phyloP scores from a whole-genome alignment of 2,888 invertebrate species.

The Steinernema hermaphroditum region DNA sequence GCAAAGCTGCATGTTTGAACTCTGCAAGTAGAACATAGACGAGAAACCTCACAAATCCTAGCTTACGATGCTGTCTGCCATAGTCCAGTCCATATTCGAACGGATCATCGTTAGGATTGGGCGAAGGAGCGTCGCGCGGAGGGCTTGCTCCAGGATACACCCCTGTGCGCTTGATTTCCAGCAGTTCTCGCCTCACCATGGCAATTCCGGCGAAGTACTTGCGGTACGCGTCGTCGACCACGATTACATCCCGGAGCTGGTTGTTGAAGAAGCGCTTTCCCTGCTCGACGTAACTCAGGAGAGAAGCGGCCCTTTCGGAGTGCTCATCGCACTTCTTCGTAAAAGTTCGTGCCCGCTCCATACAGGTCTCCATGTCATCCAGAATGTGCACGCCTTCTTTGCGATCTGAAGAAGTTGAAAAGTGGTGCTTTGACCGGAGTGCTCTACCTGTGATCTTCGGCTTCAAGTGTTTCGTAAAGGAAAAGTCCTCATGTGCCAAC shows the following conservation, averaged over 20 bases:
- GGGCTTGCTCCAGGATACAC: conserved; percentile 54
- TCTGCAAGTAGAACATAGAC: background rate
- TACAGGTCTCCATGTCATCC: conserved; percentile 49
- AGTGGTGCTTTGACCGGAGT: background rate
- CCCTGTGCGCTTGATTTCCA: conserved; percentile 53
- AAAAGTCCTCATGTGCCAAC: conserved; percentile 2
- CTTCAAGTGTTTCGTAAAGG: conserved; percentile 10
- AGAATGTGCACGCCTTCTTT: conserved; percentile 49
- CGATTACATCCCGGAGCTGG: conserved; percentile 89
- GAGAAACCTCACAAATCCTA: no score
- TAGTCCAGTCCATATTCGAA: conserved; percentile 32
- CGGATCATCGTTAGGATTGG: conserved; percentile 43
- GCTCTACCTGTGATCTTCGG: background rate
- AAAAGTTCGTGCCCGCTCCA: conserved; percentile 39
- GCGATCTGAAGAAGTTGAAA: conserved; percentile 44
- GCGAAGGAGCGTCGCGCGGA: conserved; percentile 54
- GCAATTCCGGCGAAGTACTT: conserved; percentile 35
- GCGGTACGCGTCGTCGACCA: conserved; percentile 81
- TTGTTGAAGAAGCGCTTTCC: conserved; percentile 85
- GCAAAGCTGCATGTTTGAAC: conserved; percentile 12
- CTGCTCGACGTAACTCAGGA: conserved; percentile 73
- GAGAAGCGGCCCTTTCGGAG: conserved; percentile 70
- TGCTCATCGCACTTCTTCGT: conserved; percentile 69
- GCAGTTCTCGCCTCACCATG: conserved; percentile 39
- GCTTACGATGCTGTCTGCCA: background rate